Evolutionary conservation across 1,140 invertebrate species (phyloP).

Genomic region (Phortica variegata): DNA sequence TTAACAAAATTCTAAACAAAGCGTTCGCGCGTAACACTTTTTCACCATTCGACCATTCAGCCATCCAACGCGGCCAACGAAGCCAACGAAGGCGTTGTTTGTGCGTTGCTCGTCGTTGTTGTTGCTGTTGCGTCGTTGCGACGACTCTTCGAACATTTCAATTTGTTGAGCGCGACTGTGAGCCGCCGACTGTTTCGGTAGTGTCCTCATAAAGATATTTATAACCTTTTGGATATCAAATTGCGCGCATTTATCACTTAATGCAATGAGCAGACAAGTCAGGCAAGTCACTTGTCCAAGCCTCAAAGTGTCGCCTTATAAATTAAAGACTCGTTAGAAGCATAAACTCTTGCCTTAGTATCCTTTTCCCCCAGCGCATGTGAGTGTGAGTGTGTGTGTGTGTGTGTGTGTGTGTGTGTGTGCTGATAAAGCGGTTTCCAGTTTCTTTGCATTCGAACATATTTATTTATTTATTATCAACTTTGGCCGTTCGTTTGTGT

Average conservation of each 20-base stretch:
- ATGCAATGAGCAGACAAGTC: not conserved
- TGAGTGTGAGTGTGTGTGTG: constrained; percentile 11
- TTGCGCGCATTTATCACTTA: constrained; percentile 43
- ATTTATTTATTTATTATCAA: constrained; percentile 3
- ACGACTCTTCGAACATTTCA: constrained; percentile 46
- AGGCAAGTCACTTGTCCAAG: constrained; percentile 16
- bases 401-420: constrained; percentile 7
- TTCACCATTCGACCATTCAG: too few relatives aligned
- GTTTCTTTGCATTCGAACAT: constrained; percentile 10
- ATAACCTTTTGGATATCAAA: constrained; percentile 35
- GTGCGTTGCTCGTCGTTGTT: too few relatives aligned
- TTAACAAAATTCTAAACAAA: constrained; percentile 44
- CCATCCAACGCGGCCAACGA: constrained; percentile 4
- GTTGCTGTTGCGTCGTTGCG: too few relatives aligned
- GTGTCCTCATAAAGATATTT: too few relatives aligned
- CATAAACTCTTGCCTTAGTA: constrained; percentile 3
- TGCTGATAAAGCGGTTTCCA: constrained; percentile 27
- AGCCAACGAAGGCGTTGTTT: constrained; percentile 7
- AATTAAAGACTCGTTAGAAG: constrained; percentile 47
- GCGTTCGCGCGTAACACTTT: constrained; percentile 2
- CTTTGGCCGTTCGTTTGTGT: too few relatives aligned
- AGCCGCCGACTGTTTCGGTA: too few relatives aligned
- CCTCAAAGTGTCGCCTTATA: too few relatives aligned
- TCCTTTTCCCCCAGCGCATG: not conserved
- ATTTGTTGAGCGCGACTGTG: constrained; percentile 39